Conservation (phyloP, 1,140 invertebrate genomes). For the Metopolophium dirhodum region DNA sequence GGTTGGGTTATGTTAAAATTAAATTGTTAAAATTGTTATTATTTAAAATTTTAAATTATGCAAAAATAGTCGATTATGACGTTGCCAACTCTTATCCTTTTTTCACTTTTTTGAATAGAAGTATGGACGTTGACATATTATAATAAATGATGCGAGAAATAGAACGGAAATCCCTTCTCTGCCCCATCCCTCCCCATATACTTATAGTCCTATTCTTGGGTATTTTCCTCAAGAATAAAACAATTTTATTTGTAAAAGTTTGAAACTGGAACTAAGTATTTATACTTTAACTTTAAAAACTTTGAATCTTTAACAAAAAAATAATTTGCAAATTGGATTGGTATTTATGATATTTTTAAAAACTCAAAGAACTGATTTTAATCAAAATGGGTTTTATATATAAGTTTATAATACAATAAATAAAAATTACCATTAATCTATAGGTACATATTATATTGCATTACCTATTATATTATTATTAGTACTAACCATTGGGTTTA, state of each 20-base stretch:
- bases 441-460: neutral
- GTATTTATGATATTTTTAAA: neutral
- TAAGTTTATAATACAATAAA: neutral
- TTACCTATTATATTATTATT: neutral
- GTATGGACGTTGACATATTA: neutral
- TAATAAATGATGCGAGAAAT: conserved; percentile 24
- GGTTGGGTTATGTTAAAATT: neutral
- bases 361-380: neutral
- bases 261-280: neutral
- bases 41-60: conserved; percentile 10
- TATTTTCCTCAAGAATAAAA: neutral
- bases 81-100: neutral
- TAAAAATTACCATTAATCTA: neutral
- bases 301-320: neutral
- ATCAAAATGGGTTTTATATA: neutral
- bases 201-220: neutral
- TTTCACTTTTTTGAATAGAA: neutral
- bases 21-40: neutral
- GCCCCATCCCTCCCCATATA: neutral
- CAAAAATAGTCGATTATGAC: neutral
- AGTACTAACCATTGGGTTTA: neutral
- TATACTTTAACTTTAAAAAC: neutral
- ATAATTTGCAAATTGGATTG: neutral
- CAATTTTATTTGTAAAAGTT: conserved; percentile 8
- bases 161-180: neutral